Conservation (phyloP, 2,113 vertebrate genomes). For the Bos indicus region DNA sequence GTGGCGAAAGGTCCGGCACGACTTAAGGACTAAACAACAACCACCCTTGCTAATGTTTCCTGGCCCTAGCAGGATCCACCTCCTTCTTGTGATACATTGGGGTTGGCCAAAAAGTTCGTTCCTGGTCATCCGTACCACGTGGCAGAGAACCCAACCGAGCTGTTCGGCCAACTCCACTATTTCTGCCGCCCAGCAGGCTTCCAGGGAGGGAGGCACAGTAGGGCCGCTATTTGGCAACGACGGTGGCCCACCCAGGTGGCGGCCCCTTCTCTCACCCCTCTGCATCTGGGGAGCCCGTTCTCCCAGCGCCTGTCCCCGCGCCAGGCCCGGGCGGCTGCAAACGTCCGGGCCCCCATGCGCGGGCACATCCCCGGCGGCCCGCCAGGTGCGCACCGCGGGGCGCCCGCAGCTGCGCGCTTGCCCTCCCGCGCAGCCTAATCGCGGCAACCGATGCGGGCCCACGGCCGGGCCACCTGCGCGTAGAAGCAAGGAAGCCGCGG, state of each 20-base stretch:
- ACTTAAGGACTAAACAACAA: background rate
- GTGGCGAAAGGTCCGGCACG: background rate
- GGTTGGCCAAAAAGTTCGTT: background rate
- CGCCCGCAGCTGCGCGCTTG: background rate
- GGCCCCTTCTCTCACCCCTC: background rate
- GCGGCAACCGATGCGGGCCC: accelerated
- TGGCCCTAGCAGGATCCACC: accelerated
- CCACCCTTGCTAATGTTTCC: background rate
- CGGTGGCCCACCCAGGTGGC: background rate
- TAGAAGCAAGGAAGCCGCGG: background rate
- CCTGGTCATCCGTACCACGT: background rate
- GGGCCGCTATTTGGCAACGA: background rate
- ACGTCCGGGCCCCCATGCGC: background rate
- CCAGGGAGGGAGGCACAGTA: background rate
- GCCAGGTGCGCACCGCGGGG: background rate
- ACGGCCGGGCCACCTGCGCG: background rate
- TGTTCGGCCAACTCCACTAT: background rate
- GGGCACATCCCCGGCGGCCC: background rate
- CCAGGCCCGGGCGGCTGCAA: background rate
- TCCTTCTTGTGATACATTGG: background rate
- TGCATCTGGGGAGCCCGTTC: background rate
- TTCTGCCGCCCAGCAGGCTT: background rate
- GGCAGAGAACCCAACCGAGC: background rate
- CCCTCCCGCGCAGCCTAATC: background rate
- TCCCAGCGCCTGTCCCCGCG: too few species aligned